Evolutionary conservation across 2,797 vertebrate species (phyloP).

Genomic region (Paramormyrops hopkinsi): DNA sequence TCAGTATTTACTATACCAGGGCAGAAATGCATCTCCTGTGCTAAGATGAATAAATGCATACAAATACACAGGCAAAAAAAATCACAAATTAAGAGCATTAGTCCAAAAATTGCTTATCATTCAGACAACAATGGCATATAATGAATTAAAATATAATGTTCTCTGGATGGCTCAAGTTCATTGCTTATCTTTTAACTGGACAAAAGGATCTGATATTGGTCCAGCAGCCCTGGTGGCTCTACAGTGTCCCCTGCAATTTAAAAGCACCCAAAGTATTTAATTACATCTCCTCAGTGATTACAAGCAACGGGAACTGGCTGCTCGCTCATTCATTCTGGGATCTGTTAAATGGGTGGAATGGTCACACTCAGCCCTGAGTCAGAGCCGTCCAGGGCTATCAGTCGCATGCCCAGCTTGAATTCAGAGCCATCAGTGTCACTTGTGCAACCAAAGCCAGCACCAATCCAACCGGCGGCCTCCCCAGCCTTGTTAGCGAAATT

Average conservation of each 20-base stretch:
- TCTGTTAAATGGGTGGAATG: slow-evolving; percentile 28
- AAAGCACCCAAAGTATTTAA: slow-evolving; percentile 65
- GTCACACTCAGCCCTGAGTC: neutral
- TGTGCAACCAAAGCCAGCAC: neutral
- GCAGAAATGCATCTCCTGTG: neutral
- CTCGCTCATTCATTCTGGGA: slow-evolving; percentile 65
- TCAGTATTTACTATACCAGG: neutral
- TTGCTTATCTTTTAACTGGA: slow-evolving; percentile 49
- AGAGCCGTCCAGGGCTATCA: neutral
- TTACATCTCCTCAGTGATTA: slow-evolving; percentile 59
- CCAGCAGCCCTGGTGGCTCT: slow-evolving; percentile 49
- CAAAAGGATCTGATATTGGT: slow-evolving; percentile 57
- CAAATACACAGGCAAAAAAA: neutral
- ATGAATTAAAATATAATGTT: neutral
- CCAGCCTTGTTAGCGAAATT: neutral
- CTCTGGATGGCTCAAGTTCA: slow-evolving; percentile 58
- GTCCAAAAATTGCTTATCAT: neutral
- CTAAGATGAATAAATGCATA: neutral
- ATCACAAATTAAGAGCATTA: neutral
- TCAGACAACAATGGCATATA: neutral
- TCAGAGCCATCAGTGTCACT: neutral
- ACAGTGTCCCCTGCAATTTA: slow-evolving; percentile 57
- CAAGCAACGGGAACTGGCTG: slow-evolving; percentile 56
- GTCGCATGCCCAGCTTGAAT: slow-evolving; percentile 28
- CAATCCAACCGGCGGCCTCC: neutral